phyloP scores from a whole-genome alignment of 2,888 invertebrate species.

The Anthophora plumipes region DNA sequence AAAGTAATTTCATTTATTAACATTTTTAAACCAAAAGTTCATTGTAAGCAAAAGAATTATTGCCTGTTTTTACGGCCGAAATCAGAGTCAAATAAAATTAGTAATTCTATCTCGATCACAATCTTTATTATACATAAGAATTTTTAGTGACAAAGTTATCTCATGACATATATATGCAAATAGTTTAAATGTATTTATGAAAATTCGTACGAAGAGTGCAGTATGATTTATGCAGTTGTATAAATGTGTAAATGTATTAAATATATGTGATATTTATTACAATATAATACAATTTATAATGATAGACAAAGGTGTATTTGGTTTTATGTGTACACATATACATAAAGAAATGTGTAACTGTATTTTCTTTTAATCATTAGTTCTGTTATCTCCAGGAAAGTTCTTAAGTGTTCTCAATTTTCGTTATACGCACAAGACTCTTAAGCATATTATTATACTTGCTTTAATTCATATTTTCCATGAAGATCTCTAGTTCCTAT shows the following conservation, averaged over 20 bases:
- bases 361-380: conserved; percentile 13
- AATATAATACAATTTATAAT: conserved; percentile 59
- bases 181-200: neutral
- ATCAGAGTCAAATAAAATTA: conserved; percentile 18
- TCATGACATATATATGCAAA: neutral
- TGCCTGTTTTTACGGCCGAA: conserved; percentile 5
- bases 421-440: neutral
- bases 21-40: conserved; percentile 7
- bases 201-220: conserved; percentile 31
- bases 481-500: conserved; percentile 68
- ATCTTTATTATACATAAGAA: conserved; percentile 26
- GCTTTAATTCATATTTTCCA: conserved; percentile 73
- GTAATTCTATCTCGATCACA: conserved; percentile 11
- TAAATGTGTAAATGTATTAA: conserved; percentile 64
- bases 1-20: conserved; percentile 19
- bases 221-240: conserved; percentile 38
- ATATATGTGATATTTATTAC: conserved; percentile 73
- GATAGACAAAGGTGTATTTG: conserved; percentile 42
- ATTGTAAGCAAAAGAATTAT: neutral
- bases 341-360: conserved; percentile 9
- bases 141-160: conserved; percentile 3
- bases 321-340: neutral
- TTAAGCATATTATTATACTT: conserved; percentile 43
- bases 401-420: neutral
- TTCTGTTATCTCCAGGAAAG: conserved; percentile 8